Evolutionary conservation across 2,797 vertebrate genomes (phyloP).

Genomic region (Naso thynnoides): DNA sequence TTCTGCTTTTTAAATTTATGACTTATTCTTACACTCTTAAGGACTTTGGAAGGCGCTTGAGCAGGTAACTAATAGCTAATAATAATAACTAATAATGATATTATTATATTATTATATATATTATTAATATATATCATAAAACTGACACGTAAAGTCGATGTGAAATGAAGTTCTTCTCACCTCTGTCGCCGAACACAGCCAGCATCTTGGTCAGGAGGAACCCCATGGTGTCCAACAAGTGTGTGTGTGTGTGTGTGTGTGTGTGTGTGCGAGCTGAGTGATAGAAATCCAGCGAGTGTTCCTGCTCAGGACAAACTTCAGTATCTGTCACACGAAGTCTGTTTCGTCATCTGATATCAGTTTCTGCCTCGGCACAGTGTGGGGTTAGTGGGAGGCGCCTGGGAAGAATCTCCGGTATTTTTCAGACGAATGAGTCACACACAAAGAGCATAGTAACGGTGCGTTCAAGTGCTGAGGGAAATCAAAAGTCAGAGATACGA

Average conservation of each 20-base stretch:
- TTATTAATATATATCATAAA: too few relatives aligned
- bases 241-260: constrained; percentile 14
- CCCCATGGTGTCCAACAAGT: constrained; percentile 81
- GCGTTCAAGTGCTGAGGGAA: constrained; percentile 37
- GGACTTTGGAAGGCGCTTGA: too few relatives aligned
- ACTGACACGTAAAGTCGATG: too few relatives aligned
- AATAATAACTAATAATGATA: too few relatives aligned
- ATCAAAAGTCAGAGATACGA: fast-evolving
- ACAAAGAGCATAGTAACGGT: neutral
- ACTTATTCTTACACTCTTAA: too few relatives aligned
- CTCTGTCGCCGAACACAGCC: constrained; percentile 85
- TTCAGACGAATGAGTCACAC: constrained; percentile 13
- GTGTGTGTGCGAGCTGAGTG: constrained; percentile 19
- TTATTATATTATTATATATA: too few relatives aligned
- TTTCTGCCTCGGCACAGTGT: neutral
- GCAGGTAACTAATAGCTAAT: too few relatives aligned
- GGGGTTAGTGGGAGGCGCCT: constrained; percentile 48
- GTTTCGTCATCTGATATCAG: neutral
- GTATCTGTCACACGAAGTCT: constrained; percentile 3
- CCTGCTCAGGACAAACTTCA: neutral
- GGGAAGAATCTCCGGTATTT: neutral
- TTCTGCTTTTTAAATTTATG: too few relatives aligned
- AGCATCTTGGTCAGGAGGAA: constrained; percentile 85
- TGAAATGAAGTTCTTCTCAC: constrained; percentile 57
- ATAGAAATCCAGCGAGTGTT: neutral